Evolutionary conservation across 2,797 vertebrate genomes (phyloP).

Genomic region (Siniperca scherzeri): DNA sequence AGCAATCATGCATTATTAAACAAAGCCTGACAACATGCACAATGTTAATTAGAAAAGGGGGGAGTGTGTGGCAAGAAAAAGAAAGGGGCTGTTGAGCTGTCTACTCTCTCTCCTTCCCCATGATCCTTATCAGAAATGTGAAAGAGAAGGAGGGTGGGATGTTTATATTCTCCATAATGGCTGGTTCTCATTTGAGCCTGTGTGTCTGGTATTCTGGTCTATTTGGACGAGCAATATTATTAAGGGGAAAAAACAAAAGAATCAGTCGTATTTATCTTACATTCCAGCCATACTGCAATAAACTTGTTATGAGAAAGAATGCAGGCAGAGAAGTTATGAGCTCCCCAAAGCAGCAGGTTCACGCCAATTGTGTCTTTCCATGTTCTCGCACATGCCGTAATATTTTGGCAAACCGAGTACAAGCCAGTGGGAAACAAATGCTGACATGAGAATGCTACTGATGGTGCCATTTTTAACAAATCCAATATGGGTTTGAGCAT

Average conservation of each 20-base stretch:
- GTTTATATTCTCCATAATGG: conserved; percentile 79
- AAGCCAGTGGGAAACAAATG: conserved; percentile 35
- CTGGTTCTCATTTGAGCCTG: conserved; percentile 61
- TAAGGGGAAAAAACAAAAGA: conserved; percentile 42
- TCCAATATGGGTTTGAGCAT: conserved; percentile 41
- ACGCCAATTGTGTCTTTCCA: conserved; percentile 30
- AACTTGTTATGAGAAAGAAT: conserved; percentile 48
- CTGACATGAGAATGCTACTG: conserved; percentile 44
- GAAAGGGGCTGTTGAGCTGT: conserved; percentile 76
- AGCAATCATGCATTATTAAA: conserved; percentile 87
- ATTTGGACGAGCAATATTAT: conserved; percentile 65
- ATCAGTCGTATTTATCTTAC: conserved; percentile 64
- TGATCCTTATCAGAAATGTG: conserved; percentile 81
- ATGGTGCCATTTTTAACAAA: conserved; percentile 42
- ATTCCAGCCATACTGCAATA: conserved; percentile 59
- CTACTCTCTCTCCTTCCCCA: conserved; percentile 70
- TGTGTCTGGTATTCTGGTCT: conserved; percentile 66
- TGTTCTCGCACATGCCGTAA: conserved; percentile 15
- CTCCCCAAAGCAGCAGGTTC: conserved; percentile 42
- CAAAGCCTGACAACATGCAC: conserved; percentile 87
- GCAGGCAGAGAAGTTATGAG: conserved; percentile 55
- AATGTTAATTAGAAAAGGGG: conserved; percentile 84
- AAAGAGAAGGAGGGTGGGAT: conserved; percentile 72
- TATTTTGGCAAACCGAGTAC: conserved; percentile 19
- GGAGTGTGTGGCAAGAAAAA: conserved; percentile 61